Evolutionary conservation across 2,888 invertebrate genomes (phyloP), one percentile per base, ranked within the genome.

Genomic region (Nephrotoma guestfalica): DNA sequence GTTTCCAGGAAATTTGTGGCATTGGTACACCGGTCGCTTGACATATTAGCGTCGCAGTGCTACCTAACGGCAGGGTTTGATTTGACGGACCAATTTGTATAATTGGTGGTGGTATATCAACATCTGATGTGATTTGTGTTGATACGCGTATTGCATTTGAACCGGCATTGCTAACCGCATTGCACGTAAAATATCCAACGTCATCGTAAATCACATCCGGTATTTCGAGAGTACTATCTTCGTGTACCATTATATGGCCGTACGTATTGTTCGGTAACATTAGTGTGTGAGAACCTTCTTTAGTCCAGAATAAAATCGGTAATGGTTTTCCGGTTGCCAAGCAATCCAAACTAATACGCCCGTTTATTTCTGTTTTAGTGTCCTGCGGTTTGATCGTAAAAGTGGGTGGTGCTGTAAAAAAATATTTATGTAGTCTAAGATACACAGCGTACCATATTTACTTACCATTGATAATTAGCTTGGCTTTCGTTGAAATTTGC

Each of bases 221-320:
- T 87, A 96, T 95, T 88, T 94, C 92, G 86, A 96, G 91, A 1
- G 94, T 94, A 57, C 96, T 96, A 89, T 95, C 94, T 86, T 93
- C 92, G 41, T 94, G 93, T 5, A 96, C 94, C 88, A 94, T 93
- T 90, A 95, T 93, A 88, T 94, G 93, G 4, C 95, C 95, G 89
- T 96, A 95, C 30, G 94, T 93, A 89, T 94, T 95, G 87, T 95
- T 96, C 88, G 96, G 95, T 89, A 96, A 96, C 95, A 96, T 96
- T 86, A 96, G 92, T 90, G 96, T 95, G 91, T 96, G 96, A 84
- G 97, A 96, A 86, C 98, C 98, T 91, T 98, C 98, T 91, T 97
- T 97, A 87, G 96, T 97, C 99, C 99, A 99, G 92, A 97, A 98
- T 5, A 98, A 95, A 18, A 97, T 95, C 0, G 99, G 98, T 87